Evolutionary conservation across 2,797 vertebrate genomes (phyloP), one percentile per base, ranked within the genome.

Genomic region (Clarias pachynema): DNA sequence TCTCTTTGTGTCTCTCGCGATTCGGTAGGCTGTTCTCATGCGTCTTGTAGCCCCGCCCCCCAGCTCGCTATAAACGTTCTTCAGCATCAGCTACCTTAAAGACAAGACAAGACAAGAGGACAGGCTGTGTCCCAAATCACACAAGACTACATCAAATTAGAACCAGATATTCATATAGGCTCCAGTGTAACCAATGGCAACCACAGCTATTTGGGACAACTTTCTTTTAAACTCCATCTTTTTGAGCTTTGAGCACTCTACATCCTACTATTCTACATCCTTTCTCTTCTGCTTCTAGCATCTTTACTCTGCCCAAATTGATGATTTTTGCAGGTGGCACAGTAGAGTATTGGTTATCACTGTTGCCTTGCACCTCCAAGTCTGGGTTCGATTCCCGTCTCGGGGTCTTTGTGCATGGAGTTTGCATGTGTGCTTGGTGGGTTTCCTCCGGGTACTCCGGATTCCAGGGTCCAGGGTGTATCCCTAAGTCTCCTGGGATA

Each of bases 1-100:
- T 78, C 56, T 81, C 88, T 84, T 81, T 80, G 40, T 82, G 75
- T 83, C 85, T 83, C 56, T 60, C 56, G 68, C 68, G 77, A 79
- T 40, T 79, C 60, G 92, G 93, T 92, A 94, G 93, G 93, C 94
- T 93, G 92, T 87, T 20, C 93, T 94, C 93, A 93, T 31, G n/a
- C 92, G 89, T 89, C 92, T 87, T 86, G 87, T 93, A 87, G 90
- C 95, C 92, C 94, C 94, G 57, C 95, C 95, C 92, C 84, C 89
- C 89, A 68, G 85, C 89, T 90, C 90, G 93, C 92, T 91, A 91
- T 93, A 91, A 91, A 93, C 78, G 79, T 63, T 65, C 83, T 84
- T 82, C 57, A 77, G 82, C 93, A 91, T 93, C 94, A 92, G 82
- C 91, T 91, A 89, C 53, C 53, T 44, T 79, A 73, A 53, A 83